Conservation (phyloP, 2,797 vertebrate species). For the Catharus ustulatus region DNA sequence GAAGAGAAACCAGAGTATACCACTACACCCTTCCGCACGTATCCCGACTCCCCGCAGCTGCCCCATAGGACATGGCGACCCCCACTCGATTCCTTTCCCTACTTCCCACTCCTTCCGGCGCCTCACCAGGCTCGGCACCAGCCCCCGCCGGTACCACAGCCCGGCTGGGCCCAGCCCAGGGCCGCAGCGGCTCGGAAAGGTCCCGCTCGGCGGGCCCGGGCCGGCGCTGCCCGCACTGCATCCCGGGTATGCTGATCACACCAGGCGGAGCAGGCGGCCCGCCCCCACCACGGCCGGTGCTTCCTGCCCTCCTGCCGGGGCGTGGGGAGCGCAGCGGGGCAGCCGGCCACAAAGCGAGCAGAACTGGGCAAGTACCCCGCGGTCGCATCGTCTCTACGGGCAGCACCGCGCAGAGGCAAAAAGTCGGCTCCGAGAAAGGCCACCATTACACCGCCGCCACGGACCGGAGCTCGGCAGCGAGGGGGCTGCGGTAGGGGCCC, state of each 20-base stretch:
- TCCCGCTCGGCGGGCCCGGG: too few relatives aligned
- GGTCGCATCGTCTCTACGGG: too few relatives aligned
- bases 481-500: neutral
- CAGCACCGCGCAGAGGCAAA: neutral
- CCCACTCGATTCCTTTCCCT: neutral
- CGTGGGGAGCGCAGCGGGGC: neutral
- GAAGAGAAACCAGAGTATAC: neutral
- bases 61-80: accelerated
- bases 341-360: neutral
- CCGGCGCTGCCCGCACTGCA: neutral
- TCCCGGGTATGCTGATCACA: neutral
- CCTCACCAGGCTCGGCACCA: neutral
- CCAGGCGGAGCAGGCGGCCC: neutral
- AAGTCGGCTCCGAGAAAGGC: neutral
- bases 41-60: accelerated
- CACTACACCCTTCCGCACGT: too few relatives aligned
- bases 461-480: too few relatives aligned
- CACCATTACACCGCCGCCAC: too few relatives aligned
- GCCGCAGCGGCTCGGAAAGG: too few relatives aligned
- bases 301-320: neutral
- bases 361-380: accelerated
- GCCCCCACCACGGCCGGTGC: too few relatives aligned
- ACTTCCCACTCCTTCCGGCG: neutral
- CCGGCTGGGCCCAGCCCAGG: neutral
- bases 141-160: neutral